Conservation (phyloP, 2,797 vertebrate species). For the Lates japonicus region DNA sequence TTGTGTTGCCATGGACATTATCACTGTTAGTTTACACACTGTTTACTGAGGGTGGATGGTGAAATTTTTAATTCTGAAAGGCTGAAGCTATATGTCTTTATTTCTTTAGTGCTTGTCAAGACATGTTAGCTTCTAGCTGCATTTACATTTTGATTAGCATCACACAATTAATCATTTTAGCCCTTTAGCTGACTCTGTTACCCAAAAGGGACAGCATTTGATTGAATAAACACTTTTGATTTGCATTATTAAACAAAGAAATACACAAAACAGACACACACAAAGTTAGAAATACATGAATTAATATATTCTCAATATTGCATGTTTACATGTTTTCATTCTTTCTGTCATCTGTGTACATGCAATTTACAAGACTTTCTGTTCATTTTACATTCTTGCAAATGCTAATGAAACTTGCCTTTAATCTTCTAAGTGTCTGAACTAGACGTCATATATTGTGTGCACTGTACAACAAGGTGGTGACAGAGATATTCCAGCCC, state of each 20-base stretch:
- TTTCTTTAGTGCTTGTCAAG: neutral
- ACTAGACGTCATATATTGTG: neutral
- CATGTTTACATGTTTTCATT: neutral
- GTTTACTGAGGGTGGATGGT: neutral
- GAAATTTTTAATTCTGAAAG: neutral
- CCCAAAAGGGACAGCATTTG: neutral
- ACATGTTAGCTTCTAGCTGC: neutral
- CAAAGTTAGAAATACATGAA: conserved; percentile 4
- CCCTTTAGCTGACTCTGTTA: neutral
- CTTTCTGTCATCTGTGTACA: neutral
- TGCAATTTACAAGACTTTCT: neutral
- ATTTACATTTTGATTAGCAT: neutral
- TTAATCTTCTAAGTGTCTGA: neutral
- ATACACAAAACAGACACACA: neutral
- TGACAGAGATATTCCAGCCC: neutral
- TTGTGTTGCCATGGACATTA: conserved; percentile 6
- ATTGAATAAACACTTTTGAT: neutral
- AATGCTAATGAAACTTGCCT: neutral
- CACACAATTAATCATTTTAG: neutral
- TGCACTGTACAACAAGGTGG: neutral
- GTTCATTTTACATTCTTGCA: neutral
- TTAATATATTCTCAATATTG: neutral
- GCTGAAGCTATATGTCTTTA: neutral
- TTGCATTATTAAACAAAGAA: neutral
- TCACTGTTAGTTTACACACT: neutral